Percentiles rank a stretch among this genome's conserved stretches.
Conservation (phyloP, 1,140 invertebrate genomes). For the Pogonus chalceus region DNA sequence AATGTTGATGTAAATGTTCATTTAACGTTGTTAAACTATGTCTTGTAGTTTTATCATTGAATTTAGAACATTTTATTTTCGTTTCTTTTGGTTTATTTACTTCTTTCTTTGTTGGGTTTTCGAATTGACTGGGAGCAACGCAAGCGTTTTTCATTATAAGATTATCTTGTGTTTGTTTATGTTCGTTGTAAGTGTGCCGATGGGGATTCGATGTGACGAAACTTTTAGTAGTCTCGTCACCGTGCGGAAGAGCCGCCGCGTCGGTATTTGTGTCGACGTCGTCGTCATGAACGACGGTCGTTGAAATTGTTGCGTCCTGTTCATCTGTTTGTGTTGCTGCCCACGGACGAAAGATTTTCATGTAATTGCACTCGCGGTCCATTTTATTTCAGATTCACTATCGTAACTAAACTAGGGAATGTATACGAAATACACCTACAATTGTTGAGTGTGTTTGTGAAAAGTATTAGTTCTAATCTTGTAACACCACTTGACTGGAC, state of each 20-base stretch:
- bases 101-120: no score
- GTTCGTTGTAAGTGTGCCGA: slow-evolving; percentile 28
- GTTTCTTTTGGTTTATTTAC: no score
- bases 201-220: slow-evolving; percentile 12
- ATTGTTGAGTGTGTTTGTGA: background rate
- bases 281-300: slow-evolving; percentile 35
- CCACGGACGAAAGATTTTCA: slow-evolving; percentile 32
- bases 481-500: slow-evolving; percentile 19
- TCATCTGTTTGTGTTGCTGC: slow-evolving; percentile 23
- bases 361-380: slow-evolving; percentile 11
- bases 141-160: no score
- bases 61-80: no score
- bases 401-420: background rate
- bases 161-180: slow-evolving; percentile 33
- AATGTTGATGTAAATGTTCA: slow-evolving; percentile 40
- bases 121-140: no score
- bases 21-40: no score
- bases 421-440: slow-evolving; percentile 1
- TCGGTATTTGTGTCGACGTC: background rate
- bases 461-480: background rate
- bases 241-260: slow-evolving; percentile 18
- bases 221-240: no score
- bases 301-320: slow-evolving; percentile 43
- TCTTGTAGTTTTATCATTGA: no score
- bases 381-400: slow-evolving; percentile 13